Percentiles rank a stretch among this genome's conserved stretches.
Evolutionary conservation across 37 sponge, comb jelly and placozoan species (phyloP).

Genomic region (Geodia barretti): DNA sequence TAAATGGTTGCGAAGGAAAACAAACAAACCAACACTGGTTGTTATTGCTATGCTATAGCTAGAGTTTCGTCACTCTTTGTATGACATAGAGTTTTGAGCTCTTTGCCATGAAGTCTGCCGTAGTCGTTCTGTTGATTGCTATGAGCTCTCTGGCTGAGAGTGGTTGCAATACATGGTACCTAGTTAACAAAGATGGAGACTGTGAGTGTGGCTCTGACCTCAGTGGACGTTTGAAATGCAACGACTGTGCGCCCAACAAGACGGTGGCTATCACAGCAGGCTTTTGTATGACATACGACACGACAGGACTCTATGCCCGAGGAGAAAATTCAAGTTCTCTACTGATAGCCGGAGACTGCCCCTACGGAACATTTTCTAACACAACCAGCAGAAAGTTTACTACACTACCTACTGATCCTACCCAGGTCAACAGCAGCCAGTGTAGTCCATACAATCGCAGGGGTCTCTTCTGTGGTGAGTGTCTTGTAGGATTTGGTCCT

Average conservation of each 20-base stretch:
- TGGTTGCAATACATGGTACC: neutral
- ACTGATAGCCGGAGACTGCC: neutral
- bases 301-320: too few relatives aligned
- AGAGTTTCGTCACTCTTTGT: too few relatives aligned
- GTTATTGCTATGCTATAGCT: too few relatives aligned
- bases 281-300: constrained; percentile 7
- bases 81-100: too few relatives aligned
- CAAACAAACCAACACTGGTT: too few relatives aligned
- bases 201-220: neutral
- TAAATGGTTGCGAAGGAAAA: too few relatives aligned
- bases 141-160: too few relatives aligned
- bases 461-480: neutral
- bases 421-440: neutral
- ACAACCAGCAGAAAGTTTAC: neutral
- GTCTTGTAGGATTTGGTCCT: neutral
- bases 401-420: neutral
- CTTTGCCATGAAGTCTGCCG: too few relatives aligned
- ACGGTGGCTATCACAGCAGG: neutral
- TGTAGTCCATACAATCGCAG: neutral
- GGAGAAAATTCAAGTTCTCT: neutral
- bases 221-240: neutral
- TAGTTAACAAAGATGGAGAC: neutral
- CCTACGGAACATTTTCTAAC: neutral
- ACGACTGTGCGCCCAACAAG: neutral
- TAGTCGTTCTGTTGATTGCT: too few relatives aligned